Evolutionary conservation across 2,888 invertebrate genomes (phyloP), one percentile per base, ranked within the genome.

Genomic region (Polia nebulosa): DNA sequence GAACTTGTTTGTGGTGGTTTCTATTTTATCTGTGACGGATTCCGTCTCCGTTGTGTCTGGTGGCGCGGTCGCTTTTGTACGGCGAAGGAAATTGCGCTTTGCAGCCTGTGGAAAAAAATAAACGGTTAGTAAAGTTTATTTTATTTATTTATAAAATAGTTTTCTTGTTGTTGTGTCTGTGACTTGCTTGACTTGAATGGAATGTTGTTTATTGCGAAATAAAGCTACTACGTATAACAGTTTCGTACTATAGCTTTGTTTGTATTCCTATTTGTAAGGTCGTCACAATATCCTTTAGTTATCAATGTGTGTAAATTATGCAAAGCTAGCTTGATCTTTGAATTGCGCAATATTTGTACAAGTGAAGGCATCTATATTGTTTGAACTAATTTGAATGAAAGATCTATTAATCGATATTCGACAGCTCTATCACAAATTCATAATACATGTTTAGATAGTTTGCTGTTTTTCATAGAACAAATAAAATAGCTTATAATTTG

Each of bases 61-160:
- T 15, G 91, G 86, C 1, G 92, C 85, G 2, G 95, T 93, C 32
- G 94, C 90, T 86, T 94, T 94, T 65, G 94, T 95, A 74, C 95
- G 94, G 2, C 94, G 92, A 65, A 90, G 89, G 92, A 95, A 94
- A 77, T 87, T 88, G 61, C 93, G 91, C 72, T 90, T 93, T 58
- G 85, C 79, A 56, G 85, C 85, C 95, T 95, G 93, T 67, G 82
- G 88, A 86, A 66, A 78, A n/a, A 81, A 77, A 75, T 67, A 65
- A 68, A 69, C 59, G 81, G 83, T 80, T 76, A 77, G 78, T 83
- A 78, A 57, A 64, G 13, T 45, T 65, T 64, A 44, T 71, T 70
- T 57, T 44, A 22, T 57, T 61, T 57, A 72, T 45, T 51, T 59
- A 20, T 36, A 36, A 36, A 47, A 47, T 51, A 8, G 36, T 62